Evolutionary conservation across 2,113 vertebrate genomes (phyloP).

Genomic region (Elanus axillaris): DNA sequence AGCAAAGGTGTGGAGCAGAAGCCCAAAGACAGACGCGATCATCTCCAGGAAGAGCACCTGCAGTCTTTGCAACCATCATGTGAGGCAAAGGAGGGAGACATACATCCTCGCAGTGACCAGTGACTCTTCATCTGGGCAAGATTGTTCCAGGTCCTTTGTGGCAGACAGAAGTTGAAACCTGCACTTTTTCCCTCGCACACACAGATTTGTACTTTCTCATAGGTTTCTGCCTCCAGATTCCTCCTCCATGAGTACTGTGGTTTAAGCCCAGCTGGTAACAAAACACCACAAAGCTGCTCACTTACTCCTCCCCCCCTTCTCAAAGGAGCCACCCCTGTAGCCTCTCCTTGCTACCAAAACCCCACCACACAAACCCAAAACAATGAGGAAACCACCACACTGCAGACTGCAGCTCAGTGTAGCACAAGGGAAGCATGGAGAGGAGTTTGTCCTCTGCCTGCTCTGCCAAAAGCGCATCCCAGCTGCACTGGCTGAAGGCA

Average conservation of each 20-base stretch:
- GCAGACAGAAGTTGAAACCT: neutral
- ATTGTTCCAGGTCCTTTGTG: neutral
- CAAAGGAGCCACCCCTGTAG: no score
- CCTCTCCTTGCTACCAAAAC: no score
- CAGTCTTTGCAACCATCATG: neutral
- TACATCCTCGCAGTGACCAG: neutral
- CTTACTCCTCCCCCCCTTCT: no score
- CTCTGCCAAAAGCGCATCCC: neutral
- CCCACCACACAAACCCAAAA: no score
- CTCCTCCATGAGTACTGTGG: neutral
- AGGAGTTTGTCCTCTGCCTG: neutral
- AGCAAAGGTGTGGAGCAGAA: neutral
- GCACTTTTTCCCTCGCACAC: neutral
- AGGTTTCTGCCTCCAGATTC: neutral
- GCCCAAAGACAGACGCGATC: neutral
- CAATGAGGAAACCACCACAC: no score
- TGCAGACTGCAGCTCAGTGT: neutral
- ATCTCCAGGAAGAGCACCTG: neutral
- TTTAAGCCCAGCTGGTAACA: no score
- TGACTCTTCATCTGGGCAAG: neutral
- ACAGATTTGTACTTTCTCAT: neutral
- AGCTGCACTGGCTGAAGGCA: neutral
- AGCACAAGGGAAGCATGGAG: neutral
- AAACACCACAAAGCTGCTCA: no score
- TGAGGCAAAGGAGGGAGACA: neutral